Conservation (phyloP, 2,888 invertebrate genomes). For the Bedellia somnulentella region DNA sequence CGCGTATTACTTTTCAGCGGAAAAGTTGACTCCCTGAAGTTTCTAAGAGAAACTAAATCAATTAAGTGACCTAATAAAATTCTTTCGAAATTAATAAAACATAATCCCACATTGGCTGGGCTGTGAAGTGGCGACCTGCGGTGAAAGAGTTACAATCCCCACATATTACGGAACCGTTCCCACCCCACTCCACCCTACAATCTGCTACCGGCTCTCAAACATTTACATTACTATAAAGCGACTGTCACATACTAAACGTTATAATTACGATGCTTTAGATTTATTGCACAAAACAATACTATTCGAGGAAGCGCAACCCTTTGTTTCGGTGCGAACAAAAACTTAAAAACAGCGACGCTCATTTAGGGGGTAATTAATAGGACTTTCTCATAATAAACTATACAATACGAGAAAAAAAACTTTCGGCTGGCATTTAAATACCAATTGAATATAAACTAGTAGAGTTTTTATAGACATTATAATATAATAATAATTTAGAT, state of each 20-base stretch:
- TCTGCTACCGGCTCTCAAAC: constrained; percentile 20
- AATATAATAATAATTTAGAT: no score
- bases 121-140: constrained; percentile 39
- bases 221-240: constrained; percentile 52
- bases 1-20: no score
- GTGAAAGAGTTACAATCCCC: no score
- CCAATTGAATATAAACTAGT: no score
- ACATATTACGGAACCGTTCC: constrained; percentile 21
- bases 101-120: constrained; percentile 12
- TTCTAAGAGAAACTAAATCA: no score
- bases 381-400: constrained; percentile 49
- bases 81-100: constrained; percentile 1
- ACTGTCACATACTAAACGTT: constrained; percentile 53
- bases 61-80: neutral
- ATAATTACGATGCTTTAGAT: constrained; percentile 53
- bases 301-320: constrained; percentile 33
- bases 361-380: constrained; percentile 54
- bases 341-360: constrained; percentile 26
- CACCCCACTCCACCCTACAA: constrained; percentile 37
- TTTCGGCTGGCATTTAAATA: no score
- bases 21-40: no score
- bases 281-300: constrained; percentile 50
- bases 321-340: constrained; percentile 24
- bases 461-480: no score
- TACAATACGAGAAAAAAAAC: no score